Percentiles rank a stretch among this genome's conserved stretches.
Evolutionary conservation across 1,140 invertebrate genomes (phyloP).

Genomic region (Aphelenchoides fujianensis): DNA sequence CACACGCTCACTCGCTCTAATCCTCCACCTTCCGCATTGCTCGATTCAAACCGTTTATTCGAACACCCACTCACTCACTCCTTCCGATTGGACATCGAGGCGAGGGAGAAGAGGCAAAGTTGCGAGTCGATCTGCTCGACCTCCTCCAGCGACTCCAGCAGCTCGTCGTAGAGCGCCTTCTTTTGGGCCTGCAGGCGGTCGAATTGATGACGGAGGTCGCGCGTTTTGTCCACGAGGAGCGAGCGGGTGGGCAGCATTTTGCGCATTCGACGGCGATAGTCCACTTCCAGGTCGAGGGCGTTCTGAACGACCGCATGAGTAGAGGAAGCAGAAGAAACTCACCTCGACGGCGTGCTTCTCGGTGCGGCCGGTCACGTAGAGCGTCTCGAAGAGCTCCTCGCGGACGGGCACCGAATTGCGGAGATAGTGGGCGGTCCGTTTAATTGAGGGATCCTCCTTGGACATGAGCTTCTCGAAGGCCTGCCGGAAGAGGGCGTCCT

Average conservation of each 20-base stretch:
- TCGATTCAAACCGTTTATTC: too few species aligned
- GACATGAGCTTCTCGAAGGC: background rate
- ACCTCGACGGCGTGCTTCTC: conserved; percentile 7
- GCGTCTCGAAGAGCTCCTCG: conserved; percentile 2
- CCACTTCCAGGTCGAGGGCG: background rate
- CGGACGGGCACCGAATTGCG: background rate
- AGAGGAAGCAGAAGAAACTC: too few species aligned
- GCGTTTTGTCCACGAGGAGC: background rate
- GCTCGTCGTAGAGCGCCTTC: background rate
- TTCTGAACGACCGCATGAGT: background rate
- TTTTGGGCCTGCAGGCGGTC: background rate
- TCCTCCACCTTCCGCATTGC: too few species aligned
- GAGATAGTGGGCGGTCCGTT: background rate
- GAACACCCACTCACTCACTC: background rate
- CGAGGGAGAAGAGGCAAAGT: background rate
- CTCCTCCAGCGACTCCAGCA: background rate
- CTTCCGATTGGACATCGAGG: background rate
- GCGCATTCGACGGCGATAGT: background rate
- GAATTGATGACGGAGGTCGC: background rate
- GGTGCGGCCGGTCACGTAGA: background rate
- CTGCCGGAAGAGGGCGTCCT: background rate
- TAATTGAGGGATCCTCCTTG: background rate
- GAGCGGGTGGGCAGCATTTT: background rate
- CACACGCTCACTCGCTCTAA: too few species aligned
- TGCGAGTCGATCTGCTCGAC: background rate